Evolutionary conservation across 2,113 vertebrate species (phyloP), one percentile per base, ranked within the genome.

Genomic region (Parus major): DNA sequence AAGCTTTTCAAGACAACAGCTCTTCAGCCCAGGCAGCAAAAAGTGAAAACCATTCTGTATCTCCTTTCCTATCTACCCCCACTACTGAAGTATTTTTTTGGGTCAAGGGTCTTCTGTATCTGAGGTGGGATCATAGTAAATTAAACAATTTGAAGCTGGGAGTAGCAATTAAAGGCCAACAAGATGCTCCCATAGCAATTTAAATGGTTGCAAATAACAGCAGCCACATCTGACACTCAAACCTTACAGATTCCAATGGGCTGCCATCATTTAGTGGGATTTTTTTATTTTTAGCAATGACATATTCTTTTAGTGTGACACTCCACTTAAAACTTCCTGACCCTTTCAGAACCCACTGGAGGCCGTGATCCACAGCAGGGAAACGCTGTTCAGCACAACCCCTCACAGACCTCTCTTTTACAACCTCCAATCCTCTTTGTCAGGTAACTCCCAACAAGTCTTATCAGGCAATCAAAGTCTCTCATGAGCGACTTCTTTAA

Each of bases 391-490:
- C 68, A 55, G 57, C 68, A 92, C 68, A 73, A 28, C 7, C 68
- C 21, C 76, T 65, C 59, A 4, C 66, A 95, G 89, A 36, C 50
- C 47, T 65, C 83, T 28, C 59, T 31, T 79, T 82, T 68, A 83
- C 72, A 84, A 2, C 65, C 81, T 81, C 90, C 47, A 86, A 82
- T 70, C 59, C 60, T 83, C 82, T 82, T 33, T 82, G 65, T 79
- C 35, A 84, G 85, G 82, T 85, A 92, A 92, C 84, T 78, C 95
- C 92, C 93, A 84, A 77, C 81, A 84, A 95, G 73, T 78, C 87
- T 82, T 91, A 92, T 87, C 87, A 85, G 75, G 61, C 88, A 91
- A 95, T 84, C 91, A 64, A 90, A 93, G 73, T 53, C 78, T 95
- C 87, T 91, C 85, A 80, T 57, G 52, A 95, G 61, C 0, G 2